Evolutionary conservation across 1,140 invertebrate genomes (phyloP).

Genomic region (Sinonovacula constricta): DNA sequence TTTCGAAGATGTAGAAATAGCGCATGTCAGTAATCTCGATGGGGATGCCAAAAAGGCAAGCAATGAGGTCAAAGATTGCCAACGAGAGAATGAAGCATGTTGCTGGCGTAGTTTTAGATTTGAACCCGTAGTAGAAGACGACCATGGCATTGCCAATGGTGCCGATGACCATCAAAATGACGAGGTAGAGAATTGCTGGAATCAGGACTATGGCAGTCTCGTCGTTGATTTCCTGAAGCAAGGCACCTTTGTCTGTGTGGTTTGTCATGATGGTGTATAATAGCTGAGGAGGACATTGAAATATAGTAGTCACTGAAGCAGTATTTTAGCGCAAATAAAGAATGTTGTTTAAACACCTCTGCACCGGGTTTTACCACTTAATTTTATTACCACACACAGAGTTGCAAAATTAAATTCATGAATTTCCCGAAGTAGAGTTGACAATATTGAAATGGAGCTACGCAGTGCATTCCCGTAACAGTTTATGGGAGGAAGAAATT

Average conservation of each 20-base stretch:
- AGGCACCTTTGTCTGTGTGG: neutral
- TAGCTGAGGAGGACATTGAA: too few species aligned
- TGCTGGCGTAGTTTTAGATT: constrained; percentile 57
- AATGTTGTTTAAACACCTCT: too few species aligned
- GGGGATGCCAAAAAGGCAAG: constrained; percentile 65
- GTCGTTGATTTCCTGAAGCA: constrained; percentile 53
- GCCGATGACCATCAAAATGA: constrained; percentile 60
- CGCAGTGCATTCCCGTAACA: too few species aligned
- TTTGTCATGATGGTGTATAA: too few species aligned
- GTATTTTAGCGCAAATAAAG: too few species aligned
- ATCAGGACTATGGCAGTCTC: constrained; percentile 53
- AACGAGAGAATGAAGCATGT: constrained; percentile 58
- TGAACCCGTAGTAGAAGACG: constrained; percentile 64
- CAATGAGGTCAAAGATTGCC: constrained; percentile 62
- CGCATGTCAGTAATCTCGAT: constrained; percentile 61
- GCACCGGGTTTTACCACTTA: too few species aligned
- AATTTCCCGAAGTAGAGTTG: too few species aligned
- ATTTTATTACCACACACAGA: too few species aligned
- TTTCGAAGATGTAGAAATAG: constrained; percentile 59
- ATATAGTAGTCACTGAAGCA: too few species aligned
- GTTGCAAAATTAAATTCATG: too few species aligned
- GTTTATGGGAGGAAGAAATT: too few species aligned
- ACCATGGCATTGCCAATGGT: constrained; percentile 61
- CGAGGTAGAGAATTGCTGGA: constrained; percentile 56
- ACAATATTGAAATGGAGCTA: too few species aligned